Evolutionary conservation across 2,797 vertebrate genomes (phyloP), one percentile per base, ranked within the genome.

Genomic region (Nyctibius grandis): DNA sequence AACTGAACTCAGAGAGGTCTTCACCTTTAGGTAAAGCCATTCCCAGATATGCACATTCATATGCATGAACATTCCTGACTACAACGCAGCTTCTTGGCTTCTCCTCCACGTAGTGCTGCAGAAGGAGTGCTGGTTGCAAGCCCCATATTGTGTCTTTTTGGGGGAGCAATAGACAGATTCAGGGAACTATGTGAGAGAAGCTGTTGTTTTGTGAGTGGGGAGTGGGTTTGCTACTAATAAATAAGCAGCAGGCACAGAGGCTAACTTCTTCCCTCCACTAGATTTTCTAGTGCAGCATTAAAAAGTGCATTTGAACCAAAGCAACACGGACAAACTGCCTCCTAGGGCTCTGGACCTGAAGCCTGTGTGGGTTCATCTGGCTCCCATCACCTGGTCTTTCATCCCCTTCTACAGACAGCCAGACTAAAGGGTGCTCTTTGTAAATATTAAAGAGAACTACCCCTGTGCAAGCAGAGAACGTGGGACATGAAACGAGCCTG

Each of bases 91-190:
- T 57, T n/a, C 56, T 42, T n/a, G 73, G 34, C 26, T 64, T 64
- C 40, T 75, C 16, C 60, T n/a, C 70, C 61, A 26, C 4, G 4
- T 21, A 31, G 61, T 13, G 31, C 61, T 50, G 51, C 60, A 42
- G 11, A 42, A 42, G 34, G 17, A 42, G 8, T 12, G 16, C 26
- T 50, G 31, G 36, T 36, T 59, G 45, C 53, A 44, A 59, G 11
- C 17, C 61, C 36, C 26, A 3, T 6, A 6, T 3, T 5, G 5
- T 4, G 3, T 21, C 45, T 44, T 33, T 33, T 17, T 3, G 7
- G 20, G 36, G 70, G 31, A 5, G 7, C 18, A 26, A 65, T 4
- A 42, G 11, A 6, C 10, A 40, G 15, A 31, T 44, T 36, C 44
- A 44, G 17, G 20, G 15, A 23, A 59, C 44, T 8, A 11, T 12